phyloP scores from a whole-genome alignment of 1,140 invertebrate species.

The Bombus breviceps region DNA sequence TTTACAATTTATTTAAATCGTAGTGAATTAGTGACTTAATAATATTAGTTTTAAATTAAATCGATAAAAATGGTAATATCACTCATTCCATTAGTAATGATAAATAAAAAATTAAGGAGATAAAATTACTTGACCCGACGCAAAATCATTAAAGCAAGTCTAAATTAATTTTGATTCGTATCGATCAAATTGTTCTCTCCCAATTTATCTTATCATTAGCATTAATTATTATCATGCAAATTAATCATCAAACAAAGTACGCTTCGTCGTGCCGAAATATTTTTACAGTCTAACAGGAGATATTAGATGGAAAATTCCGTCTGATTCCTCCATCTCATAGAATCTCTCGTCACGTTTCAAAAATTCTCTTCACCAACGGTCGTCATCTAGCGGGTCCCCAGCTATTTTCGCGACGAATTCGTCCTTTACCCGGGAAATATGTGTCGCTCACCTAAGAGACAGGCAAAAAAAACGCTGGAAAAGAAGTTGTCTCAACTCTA shows the following conservation, averaged over 20 bases:
- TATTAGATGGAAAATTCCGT: background rate
- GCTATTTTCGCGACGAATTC: conserved; percentile 7
- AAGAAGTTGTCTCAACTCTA: background rate
- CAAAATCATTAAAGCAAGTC: background rate
- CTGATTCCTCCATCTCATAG: background rate
- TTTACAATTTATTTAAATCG: no score
- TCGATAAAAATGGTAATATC: no score
- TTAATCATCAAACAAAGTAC: background rate
- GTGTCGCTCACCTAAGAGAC: background rate
- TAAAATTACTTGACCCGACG: no score
- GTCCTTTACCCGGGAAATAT: background rate
- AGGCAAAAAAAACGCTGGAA: background rate
- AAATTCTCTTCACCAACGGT: background rate
- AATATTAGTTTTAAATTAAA: no score
- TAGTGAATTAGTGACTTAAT: no score
- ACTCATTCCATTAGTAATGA: no score
- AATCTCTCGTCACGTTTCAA: conserved; percentile 4
- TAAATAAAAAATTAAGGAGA: background rate
- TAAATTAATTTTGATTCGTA: background rate
- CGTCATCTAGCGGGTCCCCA: background rate
- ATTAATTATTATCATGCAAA: background rate
- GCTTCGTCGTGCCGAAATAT: background rate
- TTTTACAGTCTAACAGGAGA: background rate
- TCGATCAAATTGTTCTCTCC: background rate
- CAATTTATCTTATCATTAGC: background rate